These are phyloP conservation scores for Sicus ferrugineus DNA, from an alignment of 2,888 invertebrate species.

Conservation along the genomic window DNA sequence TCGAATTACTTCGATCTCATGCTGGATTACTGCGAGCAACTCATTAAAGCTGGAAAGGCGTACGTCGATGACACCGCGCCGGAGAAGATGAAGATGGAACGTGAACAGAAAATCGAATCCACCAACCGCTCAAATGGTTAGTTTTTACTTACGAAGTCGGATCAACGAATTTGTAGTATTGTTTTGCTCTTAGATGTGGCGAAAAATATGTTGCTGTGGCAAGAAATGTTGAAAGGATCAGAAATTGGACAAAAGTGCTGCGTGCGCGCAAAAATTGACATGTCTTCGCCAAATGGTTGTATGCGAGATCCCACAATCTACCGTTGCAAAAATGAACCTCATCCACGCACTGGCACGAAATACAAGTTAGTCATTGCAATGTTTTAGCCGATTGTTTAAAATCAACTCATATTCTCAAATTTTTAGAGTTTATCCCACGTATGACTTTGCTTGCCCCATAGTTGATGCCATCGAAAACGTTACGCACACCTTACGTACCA, in stretches of 20 bases:
- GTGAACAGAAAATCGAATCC: constrained; percentile 89
- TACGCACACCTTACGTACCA: constrained; percentile 96
- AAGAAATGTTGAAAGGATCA: constrained; percentile 91
- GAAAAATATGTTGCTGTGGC: constrained; percentile 88
- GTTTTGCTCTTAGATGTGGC: constrained; percentile 71
- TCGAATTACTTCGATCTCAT: constrained; percentile 97
- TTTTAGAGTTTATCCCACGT: constrained; percentile 95
- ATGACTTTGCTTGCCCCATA: constrained; percentile 99
- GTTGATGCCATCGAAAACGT: constrained; percentile 97
- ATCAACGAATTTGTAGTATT: background rate
- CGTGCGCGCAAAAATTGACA: constrained; percentile 96
- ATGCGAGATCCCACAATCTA: constrained; percentile 98
- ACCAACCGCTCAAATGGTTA: constrained; percentile 84
- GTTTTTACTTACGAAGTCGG: constrained; percentile 49
- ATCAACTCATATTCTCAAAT: background rate
- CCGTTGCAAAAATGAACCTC: constrained; percentile 93
- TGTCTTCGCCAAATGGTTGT: constrained; percentile 95
- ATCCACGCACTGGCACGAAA: constrained; percentile 90
- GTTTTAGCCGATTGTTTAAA: background rate
- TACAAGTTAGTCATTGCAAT: constrained; percentile 78
- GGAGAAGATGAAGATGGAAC: constrained; percentile 92
- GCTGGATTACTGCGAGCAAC: constrained; percentile 84
- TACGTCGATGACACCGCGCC: constrained; percentile 97
- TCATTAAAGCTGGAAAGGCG: constrained; percentile 88
- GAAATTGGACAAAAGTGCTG: constrained; percentile 85